Percentiles rank a stretch among this genome's conserved stretches.
phyloP scores from a whole-genome alignment of 2,797 vertebrate genomes.

The Coendou prehensilis region DNA sequence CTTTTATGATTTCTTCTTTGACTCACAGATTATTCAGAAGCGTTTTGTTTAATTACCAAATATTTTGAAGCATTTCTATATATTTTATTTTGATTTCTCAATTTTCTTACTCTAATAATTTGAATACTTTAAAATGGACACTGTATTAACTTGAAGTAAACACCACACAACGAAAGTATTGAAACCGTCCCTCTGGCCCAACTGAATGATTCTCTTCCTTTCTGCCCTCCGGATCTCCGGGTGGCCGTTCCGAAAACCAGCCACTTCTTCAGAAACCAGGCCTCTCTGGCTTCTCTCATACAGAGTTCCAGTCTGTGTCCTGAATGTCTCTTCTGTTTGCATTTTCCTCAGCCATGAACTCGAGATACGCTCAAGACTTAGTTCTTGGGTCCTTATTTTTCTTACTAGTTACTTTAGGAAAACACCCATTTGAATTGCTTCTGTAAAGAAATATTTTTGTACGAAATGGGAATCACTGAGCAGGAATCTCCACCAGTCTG shows the following conservation, averaged over 20 bases:
- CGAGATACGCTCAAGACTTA: neutral
- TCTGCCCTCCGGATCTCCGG: neutral
- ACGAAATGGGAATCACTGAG: neutral
- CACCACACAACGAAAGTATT: neutral
- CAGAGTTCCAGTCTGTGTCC: neutral
- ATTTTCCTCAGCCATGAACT: slow-evolving; percentile 11
- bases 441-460: slow-evolving; percentile 46
- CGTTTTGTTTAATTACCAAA: neutral
- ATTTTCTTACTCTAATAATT: slow-evolving; percentile 18
- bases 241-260: neutral
- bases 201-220: neutral
- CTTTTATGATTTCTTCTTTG: neutral
- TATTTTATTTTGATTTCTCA: neutral
- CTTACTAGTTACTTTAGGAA: neutral
- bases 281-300: neutral
- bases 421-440: slow-evolving; percentile 35
- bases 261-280: neutral
- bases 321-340: neutral
- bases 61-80: neutral
- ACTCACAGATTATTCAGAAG: neutral
- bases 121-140: slow-evolving; percentile 25
- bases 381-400: slow-evolving; percentile 45
- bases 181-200: neutral
- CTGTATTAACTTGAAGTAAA: slow-evolving; percentile 28
- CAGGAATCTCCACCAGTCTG: neutral